Base-by-base conservation (phyloP, 2,797 vertebrate genomes). In the Pelobates cultripes region DNA sequence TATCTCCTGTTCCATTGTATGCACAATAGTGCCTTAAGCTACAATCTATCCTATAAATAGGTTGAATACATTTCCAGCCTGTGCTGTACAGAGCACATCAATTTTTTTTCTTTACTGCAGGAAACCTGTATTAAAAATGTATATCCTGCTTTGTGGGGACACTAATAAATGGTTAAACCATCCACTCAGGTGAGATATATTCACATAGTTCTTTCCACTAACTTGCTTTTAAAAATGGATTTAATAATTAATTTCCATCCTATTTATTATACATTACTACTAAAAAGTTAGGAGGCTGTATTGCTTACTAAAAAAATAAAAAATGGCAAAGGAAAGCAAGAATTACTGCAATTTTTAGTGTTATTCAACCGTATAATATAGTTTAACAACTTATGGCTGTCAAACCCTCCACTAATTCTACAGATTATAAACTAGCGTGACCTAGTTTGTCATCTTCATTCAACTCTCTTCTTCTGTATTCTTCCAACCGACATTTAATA, bases 181-280 rank as follows among this genome's bases (percentile, higher is more conserved):
- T 68, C 63, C 63, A 79, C 55, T 79, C 81, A 84, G 82, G 82
- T 84, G 77, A 66, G 82, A 80, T 45, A 51, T 47, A 76, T 68
- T 79, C 70, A 28, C 43, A 40, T n/a, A 66, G 28, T 70, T 75
- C 68, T 51, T 83, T 75, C 69, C 43, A 72, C 68, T 66, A 79
- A 70, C 73, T 79, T 76, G 82, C 72, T 83, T 83, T 84, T 80
- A 79, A 64, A 74, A 79, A 84, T 71, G 28, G 71, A 84, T 72
- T 84, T 42, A 84, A 84, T 84, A 66, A 79, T 84, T 84, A 17
- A 84, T 79, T 68, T 9, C 77, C 60, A 42, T 28, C n/a, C 78
- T 76, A 84, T 84, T 70, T 80, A 84, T 84, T 72, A 84, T 84
- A 79, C 57, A 84, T 84, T 28, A 84, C 67, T 57, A 66, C 43